Evolutionary conservation across 2,797 vertebrate species (phyloP).

Genomic region (Erpetoichthys calabaricus): DNA sequence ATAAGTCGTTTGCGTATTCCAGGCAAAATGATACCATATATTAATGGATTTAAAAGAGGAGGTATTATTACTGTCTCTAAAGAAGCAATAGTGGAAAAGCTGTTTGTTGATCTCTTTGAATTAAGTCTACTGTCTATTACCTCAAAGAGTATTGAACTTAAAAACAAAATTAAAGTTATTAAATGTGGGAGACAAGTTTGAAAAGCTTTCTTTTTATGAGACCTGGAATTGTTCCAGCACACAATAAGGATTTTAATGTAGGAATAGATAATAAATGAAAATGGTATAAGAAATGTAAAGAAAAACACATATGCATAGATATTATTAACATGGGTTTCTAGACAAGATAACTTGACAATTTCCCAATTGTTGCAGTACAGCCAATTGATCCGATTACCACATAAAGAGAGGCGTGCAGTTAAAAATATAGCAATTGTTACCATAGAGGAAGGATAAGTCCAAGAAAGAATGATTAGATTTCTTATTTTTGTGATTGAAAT

Average conservation of each 20-base stretch:
- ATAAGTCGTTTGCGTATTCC: too few species aligned
- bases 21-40: constrained; percentile 24
- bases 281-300: constrained; percentile 16
- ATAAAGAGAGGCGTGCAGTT: constrained; percentile 22
- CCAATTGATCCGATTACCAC: constrained; percentile 28
- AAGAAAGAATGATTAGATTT: constrained; percentile 20
- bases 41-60: constrained; percentile 26
- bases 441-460: constrained; percentile 21
- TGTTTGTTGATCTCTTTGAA: constrained; percentile 16
- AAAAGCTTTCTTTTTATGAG: constrained; percentile 23
- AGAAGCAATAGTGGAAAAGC: constrained; percentile 23
- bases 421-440: constrained; percentile 18
- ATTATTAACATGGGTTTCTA: constrained; percentile 13
- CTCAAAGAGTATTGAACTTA: constrained; percentile 23
- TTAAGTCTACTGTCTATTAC: constrained; percentile 28
- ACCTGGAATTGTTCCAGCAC: constrained; percentile 19
- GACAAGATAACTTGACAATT: constrained; percentile 33
- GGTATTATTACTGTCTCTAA: constrained; percentile 29
- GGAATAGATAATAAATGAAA: constrained; percentile 26
- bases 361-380: constrained; percentile 38
- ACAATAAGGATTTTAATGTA: constrained; percentile 28
- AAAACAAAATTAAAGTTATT: constrained; percentile 28
- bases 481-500: constrained; percentile 19
- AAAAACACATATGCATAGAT: constrained; percentile 18
- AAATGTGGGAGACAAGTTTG: constrained; percentile 35